Base-by-base conservation (phyloP, 2,113 vertebrate species). In the Chionis minor region DNA sequence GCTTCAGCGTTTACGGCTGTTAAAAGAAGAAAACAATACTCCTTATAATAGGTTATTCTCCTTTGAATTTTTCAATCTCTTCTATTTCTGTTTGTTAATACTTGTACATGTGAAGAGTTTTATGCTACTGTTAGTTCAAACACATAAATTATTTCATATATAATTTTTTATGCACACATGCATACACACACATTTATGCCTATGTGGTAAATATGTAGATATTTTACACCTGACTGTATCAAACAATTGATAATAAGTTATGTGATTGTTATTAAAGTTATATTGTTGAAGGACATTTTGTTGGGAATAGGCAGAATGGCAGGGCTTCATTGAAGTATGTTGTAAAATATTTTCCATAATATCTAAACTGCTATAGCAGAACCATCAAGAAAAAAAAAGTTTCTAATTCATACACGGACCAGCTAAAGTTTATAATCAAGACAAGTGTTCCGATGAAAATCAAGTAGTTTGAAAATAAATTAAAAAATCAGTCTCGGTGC, bases 1-100 rank as follows among this genome's bases (percentile, higher is more conserved):
- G 69, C 70, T 86, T 92, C 59, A 72, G 54, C 28, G 2, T 81
- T 95, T 88, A 45, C 51, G 58, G 28, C 42, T 80, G 58, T 69
- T 94, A 67, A 77, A 93, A 88, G 70, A 90, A 90, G 66, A 92
- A 78, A 78, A 81, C 21, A 66, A 21, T 82, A 16, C 56, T 67
- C 19, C 22, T 52, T 83, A 35, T 86, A 92, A 74, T 58, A 59
- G 24, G 7, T 74, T 61, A 27, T 92, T 93, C 54, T 75, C 21
- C 56, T 61, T 75, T 58, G 16, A 59, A 35, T 79, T 91, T 93
- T 88, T 69, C 87, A 74, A 89, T 58, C 35, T 91, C 10, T 73
- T 89, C 38, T 71, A 5, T 52, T 38, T 42, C 49, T 42, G 14
- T 70, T 88, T 75, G 14, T 61, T 93, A 72, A 49, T 59, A 22